Conservation (phyloP, 2,113 vertebrate species). For the Leptocoma aspasia region DNA sequence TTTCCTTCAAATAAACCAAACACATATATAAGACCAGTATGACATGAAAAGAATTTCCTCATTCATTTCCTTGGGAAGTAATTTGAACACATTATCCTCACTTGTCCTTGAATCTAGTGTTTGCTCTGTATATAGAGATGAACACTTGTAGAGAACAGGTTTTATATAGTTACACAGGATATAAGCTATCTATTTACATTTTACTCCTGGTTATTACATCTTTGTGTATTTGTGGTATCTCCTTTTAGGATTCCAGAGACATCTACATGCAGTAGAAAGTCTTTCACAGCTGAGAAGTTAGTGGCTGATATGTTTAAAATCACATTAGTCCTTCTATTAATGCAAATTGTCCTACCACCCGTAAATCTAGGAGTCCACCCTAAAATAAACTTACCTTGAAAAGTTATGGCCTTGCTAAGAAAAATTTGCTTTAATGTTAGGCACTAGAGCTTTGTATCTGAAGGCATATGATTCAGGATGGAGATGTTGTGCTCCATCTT, state of each 20-base stretch:
- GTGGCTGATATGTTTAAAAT: background rate
- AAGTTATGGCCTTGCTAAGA: background rate
- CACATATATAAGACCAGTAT: background rate
- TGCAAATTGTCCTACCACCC: background rate
- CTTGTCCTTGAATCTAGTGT: conserved; percentile 53
- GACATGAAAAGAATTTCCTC: conserved; percentile 54
- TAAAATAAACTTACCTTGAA: background rate
- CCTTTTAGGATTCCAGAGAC: conserved; percentile 2
- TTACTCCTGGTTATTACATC: conserved; percentile 27
- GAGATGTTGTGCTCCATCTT: background rate
- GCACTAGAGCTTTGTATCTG: background rate
- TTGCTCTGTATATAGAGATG: conserved; percentile 58
- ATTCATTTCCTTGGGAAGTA: conserved; percentile 57
- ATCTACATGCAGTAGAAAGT: background rate
- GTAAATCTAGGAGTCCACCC: background rate
- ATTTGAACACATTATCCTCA: conserved; percentile 51
- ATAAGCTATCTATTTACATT: conserved; percentile 69
- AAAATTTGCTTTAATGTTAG: conserved; percentile 4
- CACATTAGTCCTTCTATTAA: background rate
- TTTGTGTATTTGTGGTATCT: background rate
- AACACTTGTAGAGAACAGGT: conserved; percentile 38
- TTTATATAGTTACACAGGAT: conserved; percentile 65
- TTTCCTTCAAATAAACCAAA: background rate
- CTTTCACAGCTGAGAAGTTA: conserved; percentile 39
- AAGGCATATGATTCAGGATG: background rate